Evolutionary conservation across 1,140 invertebrate species (phyloP).

Genomic region (Drosophila kurseongensis): DNA sequence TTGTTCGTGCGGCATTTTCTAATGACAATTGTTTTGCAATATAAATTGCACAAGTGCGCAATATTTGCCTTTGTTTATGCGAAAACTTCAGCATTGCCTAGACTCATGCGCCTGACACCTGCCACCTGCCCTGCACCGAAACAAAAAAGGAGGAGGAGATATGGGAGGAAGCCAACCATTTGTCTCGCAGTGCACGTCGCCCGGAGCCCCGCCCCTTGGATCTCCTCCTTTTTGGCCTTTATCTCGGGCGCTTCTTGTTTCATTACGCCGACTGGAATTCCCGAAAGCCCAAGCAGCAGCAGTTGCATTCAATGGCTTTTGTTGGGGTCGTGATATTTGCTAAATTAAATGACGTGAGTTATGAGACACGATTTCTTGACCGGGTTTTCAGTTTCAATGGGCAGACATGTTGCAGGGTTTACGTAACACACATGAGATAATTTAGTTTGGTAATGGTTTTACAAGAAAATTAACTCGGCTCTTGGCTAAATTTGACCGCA

Average conservation of each 20-base stretch:
- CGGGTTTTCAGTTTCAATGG: slow-evolving; percentile 7
- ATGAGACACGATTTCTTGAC: slow-evolving; percentile 70
- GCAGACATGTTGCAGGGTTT: slow-evolving; percentile 6
- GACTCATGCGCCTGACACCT: slow-evolving; percentile 69
- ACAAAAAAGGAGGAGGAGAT: slow-evolving; percentile 37
- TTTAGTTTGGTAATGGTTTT: slow-evolving; percentile 9
- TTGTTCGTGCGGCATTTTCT: slow-evolving; percentile 83
- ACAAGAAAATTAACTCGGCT: neutral
- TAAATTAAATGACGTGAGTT: slow-evolving; percentile 84
- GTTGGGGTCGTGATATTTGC: slow-evolving; percentile 83
- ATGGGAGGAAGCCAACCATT: slow-evolving; percentile 58
- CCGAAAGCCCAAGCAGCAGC: slow-evolving; percentile 59
- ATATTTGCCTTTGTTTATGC: slow-evolving; percentile 84
- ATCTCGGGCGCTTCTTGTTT: slow-evolving; percentile 64
- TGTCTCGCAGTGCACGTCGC: slow-evolving; percentile 74
- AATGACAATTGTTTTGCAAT: slow-evolving; percentile 84
- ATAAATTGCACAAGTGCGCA: slow-evolving; percentile 84
- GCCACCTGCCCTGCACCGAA: slow-evolving; percentile 72
- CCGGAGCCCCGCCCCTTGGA: neutral
- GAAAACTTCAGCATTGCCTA: slow-evolving; percentile 74
- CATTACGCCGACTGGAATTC: slow-evolving; percentile 55
- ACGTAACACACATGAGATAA: neutral
- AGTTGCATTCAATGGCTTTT: slow-evolving; percentile 83
- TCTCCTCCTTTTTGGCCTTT: slow-evolving; percentile 24
- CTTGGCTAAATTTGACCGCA: no score